These are phyloP conservation scores for Drosophila fuyamai DNA, from an alignment of 1,140 invertebrate genomes.

Conservation along the genomic window DNA sequence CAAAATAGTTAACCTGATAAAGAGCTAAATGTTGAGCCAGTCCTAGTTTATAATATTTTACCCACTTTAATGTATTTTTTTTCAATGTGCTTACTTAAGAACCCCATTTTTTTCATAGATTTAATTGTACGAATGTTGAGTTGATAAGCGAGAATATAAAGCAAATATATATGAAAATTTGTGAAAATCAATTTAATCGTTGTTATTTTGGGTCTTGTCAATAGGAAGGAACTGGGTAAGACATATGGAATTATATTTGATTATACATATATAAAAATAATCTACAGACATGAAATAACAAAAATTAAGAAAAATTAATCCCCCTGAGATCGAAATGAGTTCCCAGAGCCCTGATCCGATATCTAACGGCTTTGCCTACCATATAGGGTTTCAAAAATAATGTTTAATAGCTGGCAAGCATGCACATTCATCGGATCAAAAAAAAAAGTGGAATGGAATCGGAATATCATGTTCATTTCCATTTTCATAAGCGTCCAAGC, in stretches of 20 bases:
- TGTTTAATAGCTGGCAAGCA: conserved; percentile 60
- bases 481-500: conserved; percentile 68
- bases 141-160: conserved; percentile 32
- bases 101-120: conserved; percentile 49
- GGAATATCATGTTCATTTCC: conserved; percentile 78
- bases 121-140: conserved; percentile 55
- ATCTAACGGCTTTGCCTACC: conserved; percentile 4
- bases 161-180: conserved; percentile 36
- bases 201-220: not conserved
- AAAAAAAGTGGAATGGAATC: conserved; percentile 52
- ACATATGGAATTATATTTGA: too few relatives aligned
- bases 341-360: not conserved
- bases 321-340: not conserved
- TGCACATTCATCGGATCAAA: conserved; percentile 53
- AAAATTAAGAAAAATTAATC: not conserved
- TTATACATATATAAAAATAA: too few relatives aligned
- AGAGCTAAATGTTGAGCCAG: conserved; percentile 22
- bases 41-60: conserved; percentile 18
- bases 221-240: not conserved
- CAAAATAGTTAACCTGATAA: conserved; percentile 19
- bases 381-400: conserved; percentile 1
- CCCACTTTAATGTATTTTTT: conserved; percentile 14
- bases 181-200: conserved; percentile 6
- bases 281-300: too few relatives aligned
- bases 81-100: conserved; percentile 19